Base-by-base conservation (phyloP, 2,888 invertebrate genomes). In the Bruchidius siliquastri region DNA sequence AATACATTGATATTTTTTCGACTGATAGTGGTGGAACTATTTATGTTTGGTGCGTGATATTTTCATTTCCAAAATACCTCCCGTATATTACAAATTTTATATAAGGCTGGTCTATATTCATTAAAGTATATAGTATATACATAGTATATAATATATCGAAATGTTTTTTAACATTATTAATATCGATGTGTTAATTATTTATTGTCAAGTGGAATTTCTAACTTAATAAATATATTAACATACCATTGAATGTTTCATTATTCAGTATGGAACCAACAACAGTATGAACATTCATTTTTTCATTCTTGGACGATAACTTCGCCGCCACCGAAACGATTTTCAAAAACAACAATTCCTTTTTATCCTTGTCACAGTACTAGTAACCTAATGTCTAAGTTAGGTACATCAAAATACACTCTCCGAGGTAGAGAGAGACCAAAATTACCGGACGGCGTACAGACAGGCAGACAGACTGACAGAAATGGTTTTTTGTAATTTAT, bases 1-100 rank as follows among this genome's bases (percentile, higher is more conserved):
- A 82, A 83, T 81, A 84, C 81, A 85, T 81, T 84, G 85, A 85
- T 86, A 85, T 86, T 85, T 86, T 85, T 86, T 86, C 83, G 85
- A 86, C 83, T 83, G 68, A 68, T 68, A 78, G 80, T 82, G 82
- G 83, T 81, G 80, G 79, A 82, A 78, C 82, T 83, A 83, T 84
- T 84, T 84, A 83, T 83, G 83, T 82, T 84, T 83, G 83, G 83
- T 83, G 82, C 83, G 84, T 83, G 81, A 81, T 78, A 72, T 77
- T 71, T 77, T 74, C 72, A 78, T 79, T 78, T 76, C 79, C 76
- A 80, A 77, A 77, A 75, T 80, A 82, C 79, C 80, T 81, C 82
- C 72, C 73, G 72, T 76, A 73, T 68, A 68, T 74, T 72, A 67
- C 71, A 76, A 74, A 75, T 70, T 72, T 79, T 80, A 82, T 81